Evolutionary conservation across 2,888 invertebrate genomes (phyloP).

Genomic region (Troides oblongomaculatus): DNA sequence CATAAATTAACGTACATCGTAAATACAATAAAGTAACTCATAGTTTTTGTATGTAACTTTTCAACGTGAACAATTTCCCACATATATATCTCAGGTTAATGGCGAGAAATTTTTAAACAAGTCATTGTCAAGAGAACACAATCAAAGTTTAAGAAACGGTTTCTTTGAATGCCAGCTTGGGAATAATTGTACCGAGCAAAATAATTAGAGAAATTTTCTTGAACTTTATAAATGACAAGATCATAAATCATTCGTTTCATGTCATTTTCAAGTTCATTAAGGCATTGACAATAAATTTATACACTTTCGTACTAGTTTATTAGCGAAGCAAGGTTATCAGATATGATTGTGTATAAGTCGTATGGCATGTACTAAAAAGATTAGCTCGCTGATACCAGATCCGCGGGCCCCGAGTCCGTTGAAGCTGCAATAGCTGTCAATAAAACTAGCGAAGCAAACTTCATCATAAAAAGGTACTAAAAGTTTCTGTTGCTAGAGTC

Average conservation of each 20-base stretch:
- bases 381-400: too few species aligned
- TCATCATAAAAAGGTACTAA: too few species aligned
- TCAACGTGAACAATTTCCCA: conserved; percentile 24
- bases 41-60: conserved; percentile 16
- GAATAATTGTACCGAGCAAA: conserved; percentile 35
- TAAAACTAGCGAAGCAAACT: too few species aligned
- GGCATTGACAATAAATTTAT: too few species aligned
- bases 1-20: background rate
- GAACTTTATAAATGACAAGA: conserved; percentile 16
- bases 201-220: conserved; percentile 37
- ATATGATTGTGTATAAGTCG: too few species aligned
- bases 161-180: conserved; percentile 31
- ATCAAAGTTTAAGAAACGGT: conserved; percentile 23
- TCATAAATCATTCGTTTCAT: conserved; percentile 14
- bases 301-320: too few species aligned
- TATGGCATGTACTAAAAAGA: too few species aligned
- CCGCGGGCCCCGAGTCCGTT: too few species aligned
- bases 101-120: conserved; percentile 25
- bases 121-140: conserved; percentile 28
- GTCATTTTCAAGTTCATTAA: background rate
- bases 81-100: conserved; percentile 15
- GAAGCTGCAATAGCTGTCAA: too few species aligned
- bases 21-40: conserved; percentile 15
- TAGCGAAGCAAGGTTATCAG: too few species aligned
- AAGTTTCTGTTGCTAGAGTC: too few species aligned